phyloP scores from a whole-genome alignment of 1,140 invertebrate species.

The Trinorchestia longiramus region DNA sequence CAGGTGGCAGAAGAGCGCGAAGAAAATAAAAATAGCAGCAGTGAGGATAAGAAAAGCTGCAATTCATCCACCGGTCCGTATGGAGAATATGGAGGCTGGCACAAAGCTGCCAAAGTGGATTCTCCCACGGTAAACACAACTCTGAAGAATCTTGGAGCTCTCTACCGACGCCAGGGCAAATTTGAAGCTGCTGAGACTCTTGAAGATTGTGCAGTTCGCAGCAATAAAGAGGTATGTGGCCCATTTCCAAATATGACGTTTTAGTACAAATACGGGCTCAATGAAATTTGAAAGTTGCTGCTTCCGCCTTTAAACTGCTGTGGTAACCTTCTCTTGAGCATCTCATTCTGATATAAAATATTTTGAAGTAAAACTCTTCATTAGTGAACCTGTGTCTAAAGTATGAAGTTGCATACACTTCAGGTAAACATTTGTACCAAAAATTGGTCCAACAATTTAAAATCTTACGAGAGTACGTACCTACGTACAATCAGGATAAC shows the following conservation, averaged over 20 bases:
- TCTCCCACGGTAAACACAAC: constrained; percentile 97
- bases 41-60: constrained; percentile 77
- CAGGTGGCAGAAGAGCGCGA: constrained; percentile 98
- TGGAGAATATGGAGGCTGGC: constrained; percentile 96
- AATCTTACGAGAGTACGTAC: not conserved
- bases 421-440: not conserved
- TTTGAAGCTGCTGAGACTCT: constrained; percentile 98
- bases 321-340: not conserved
- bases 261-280: not conserved
- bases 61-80: constrained; percentile 77
- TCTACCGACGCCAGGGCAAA: constrained; percentile 97
- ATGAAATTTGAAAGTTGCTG: not conserved
- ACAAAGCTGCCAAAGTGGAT: constrained; percentile 98
- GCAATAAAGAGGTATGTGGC: constrained; percentile 85
- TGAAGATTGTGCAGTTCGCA: constrained; percentile 95
- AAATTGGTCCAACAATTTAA: not conserved
- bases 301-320: not conserved
- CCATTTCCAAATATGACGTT: not conserved
- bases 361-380: not conserved
- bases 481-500: not conserved
- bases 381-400: not conserved
- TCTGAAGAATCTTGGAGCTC: constrained; percentile 94
- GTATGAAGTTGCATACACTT: not conserved
- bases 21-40: constrained; percentile 92
- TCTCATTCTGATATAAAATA: not conserved